Conservation (phyloP, 2,797 vertebrate species). For the Sebastes hubbsi region DNA sequence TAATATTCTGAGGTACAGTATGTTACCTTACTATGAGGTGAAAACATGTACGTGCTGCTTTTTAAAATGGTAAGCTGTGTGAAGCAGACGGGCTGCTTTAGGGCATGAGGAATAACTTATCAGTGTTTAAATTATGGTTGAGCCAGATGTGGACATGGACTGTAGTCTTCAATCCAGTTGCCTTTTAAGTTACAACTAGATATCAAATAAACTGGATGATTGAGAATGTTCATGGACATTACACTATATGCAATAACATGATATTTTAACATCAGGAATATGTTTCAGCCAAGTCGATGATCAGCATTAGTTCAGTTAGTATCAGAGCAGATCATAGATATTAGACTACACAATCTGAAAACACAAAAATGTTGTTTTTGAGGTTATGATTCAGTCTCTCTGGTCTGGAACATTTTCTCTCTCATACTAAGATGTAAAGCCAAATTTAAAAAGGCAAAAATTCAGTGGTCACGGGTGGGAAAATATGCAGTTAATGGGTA, state of each 20-base stretch:
- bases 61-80: background rate
- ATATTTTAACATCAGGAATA: background rate
- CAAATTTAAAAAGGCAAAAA: background rate
- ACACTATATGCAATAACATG: background rate
- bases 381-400: background rate
- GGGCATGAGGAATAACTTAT: background rate
- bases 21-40: background rate
- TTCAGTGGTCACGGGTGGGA: background rate
- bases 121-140: background rate
- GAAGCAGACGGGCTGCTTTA: background rate
- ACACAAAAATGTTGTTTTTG: background rate
- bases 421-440: background rate
- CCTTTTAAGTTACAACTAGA: background rate
- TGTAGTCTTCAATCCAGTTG: background rate
- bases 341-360: background rate
- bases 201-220: background rate
- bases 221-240: background rate
- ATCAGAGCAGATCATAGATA: slow-evolving; percentile 5
- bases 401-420: background rate
- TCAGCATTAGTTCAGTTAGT: background rate
- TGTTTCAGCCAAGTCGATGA: background rate
- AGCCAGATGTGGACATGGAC: background rate
- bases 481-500: background rate
- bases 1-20: background rate
- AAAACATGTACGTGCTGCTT: background rate